Evolutionary conservation across 2,113 vertebrate species (phyloP).

Genomic region (Puma concolor): DNA sequence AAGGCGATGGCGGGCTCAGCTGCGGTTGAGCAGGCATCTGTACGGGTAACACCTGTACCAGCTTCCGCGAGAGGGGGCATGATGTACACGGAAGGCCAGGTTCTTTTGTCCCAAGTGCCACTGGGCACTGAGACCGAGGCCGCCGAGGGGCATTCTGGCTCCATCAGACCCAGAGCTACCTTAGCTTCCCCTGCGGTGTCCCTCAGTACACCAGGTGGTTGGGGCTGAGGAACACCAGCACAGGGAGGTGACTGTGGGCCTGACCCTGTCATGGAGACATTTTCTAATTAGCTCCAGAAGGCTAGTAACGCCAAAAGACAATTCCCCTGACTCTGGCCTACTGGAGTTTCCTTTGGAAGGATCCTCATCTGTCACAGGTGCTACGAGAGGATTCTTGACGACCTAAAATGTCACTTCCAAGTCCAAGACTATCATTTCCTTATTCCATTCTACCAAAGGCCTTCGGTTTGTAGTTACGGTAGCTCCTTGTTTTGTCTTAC

Average conservation of each 20-base stretch:
- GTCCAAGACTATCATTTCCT: neutral
- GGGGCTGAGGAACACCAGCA: neutral
- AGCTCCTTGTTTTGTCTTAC: neutral
- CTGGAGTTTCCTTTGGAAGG: neutral
- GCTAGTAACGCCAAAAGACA: neutral
- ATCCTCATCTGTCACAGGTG: neutral
- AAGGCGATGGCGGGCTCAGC: neutral
- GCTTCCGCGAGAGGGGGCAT: accelerated
- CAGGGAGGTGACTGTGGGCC: neutral
- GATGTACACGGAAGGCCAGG: neutral
- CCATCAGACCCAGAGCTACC: neutral
- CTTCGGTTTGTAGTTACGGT: neutral
- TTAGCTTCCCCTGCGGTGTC: neutral
- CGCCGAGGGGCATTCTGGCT: neutral
- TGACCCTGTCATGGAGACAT: neutral
- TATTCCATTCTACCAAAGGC: neutral
- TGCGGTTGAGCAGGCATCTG: neutral
- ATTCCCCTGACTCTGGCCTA: neutral
- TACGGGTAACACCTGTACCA: neutral
- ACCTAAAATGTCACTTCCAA: neutral
- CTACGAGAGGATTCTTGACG: neutral
- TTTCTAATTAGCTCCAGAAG: neutral
- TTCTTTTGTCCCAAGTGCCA: neutral
- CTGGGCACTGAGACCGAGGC: neutral
- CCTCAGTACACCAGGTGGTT: neutral